Evolutionary conservation across 2,797 vertebrate species (phyloP).

Genomic region (Coluber constrictor): DNA sequence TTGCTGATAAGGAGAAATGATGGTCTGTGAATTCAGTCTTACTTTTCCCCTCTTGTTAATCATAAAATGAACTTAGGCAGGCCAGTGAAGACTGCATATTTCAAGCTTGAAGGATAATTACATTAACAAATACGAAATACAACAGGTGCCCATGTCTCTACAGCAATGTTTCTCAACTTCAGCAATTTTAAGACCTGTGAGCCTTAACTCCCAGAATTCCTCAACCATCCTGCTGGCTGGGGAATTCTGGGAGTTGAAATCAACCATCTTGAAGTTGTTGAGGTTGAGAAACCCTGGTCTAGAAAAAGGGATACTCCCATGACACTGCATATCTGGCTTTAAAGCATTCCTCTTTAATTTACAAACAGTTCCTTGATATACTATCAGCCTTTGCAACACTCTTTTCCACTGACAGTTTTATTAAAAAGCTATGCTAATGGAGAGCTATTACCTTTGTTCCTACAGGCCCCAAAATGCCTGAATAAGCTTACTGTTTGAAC

Average conservation of each 20-base stretch:
- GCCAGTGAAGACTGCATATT: background rate
- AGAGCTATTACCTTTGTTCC: constrained; percentile 19
- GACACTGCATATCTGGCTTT: background rate
- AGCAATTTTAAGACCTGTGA: background rate
- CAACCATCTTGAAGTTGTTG: background rate
- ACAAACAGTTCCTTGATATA: background rate
- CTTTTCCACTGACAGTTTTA: constrained; percentile 14
- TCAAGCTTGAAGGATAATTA: background rate
- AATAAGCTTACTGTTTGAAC: constrained; percentile 15
- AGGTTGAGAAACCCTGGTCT: background rate
- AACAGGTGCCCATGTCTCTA: background rate
- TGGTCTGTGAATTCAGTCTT: background rate
- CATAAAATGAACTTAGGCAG: background rate
- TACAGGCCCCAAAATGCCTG: constrained; percentile 18
- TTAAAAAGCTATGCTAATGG: constrained; percentile 9
- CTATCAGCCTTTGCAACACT: constrained; percentile 3
- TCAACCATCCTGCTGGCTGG: background rate
- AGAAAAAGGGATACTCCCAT: background rate
- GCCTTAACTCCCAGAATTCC: background rate
- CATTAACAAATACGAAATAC: background rate
- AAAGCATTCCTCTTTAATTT: background rate
- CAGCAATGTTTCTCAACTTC: background rate
- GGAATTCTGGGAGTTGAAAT: background rate
- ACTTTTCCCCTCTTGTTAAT: background rate
- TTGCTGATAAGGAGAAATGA: background rate